Conservation (phyloP, 92 coral and sea anemone genomes). For the Parazoanthus swiftii region DNA sequence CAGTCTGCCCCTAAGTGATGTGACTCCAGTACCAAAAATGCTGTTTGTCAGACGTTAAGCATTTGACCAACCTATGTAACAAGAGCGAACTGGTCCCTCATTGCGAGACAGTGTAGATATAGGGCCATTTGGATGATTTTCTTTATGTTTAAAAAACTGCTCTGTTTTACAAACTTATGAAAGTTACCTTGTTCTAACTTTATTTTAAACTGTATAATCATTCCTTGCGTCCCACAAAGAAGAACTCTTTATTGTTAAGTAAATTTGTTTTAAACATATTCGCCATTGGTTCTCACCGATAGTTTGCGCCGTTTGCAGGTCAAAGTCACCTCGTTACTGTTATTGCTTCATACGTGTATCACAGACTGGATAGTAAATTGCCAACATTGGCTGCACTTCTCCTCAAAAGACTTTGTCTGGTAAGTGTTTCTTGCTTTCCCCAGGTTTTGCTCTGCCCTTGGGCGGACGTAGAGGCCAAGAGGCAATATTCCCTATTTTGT, state of each 20-base stretch:
- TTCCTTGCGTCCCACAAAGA: neutral
- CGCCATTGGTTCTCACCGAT: neutral
- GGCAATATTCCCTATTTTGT: too few species aligned
- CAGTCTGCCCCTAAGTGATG: too few species aligned
- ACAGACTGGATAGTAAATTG: constrained; percentile 83
- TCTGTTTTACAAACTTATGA: neutral
- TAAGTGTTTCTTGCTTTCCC: constrained; percentile 38
- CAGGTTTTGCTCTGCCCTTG: neutral
- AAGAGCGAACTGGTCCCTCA: too few species aligned
- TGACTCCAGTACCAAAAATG: too few species aligned
- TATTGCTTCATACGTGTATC: constrained; percentile 84
- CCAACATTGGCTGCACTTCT: constrained; percentile 87
- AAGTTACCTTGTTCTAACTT: neutral
- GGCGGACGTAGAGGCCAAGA: too few species aligned
- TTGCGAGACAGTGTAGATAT: too few species aligned
- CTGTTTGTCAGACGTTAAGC: too few species aligned
- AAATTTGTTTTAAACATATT: neutral
- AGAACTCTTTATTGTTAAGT: too few species aligned
- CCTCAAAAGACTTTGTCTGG: constrained; percentile 86
- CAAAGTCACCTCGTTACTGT: constrained; percentile 86
- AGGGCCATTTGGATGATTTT: too few species aligned
- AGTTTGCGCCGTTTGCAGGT: constrained; percentile 43
- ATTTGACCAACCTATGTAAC: too few species aligned
- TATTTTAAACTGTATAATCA: too few species aligned
- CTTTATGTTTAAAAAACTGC: too few species aligned